phyloP scores from a whole-genome alignment of 2,888 invertebrate genomes.

The Cephus rjabovi region DNA sequence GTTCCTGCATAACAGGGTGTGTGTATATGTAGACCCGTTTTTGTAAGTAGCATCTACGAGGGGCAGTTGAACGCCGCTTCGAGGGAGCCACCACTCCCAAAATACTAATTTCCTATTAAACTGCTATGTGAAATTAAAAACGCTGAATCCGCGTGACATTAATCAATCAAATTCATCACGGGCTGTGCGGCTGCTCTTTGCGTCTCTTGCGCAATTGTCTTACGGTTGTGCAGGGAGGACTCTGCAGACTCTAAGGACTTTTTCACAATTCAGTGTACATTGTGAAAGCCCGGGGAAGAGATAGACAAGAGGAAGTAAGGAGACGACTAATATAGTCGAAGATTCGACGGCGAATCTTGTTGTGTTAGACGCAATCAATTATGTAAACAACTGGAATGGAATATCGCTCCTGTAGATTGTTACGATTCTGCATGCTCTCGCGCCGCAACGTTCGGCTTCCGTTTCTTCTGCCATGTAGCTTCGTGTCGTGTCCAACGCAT shows the following conservation, averaged over 20 bases:
- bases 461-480: too few relatives aligned
- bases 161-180: conserved; percentile 55
- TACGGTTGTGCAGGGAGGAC: conserved; percentile 28
- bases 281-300: conserved; percentile 15
- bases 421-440: too few relatives aligned
- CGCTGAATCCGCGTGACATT: conserved; percentile 43
- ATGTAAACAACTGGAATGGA: conserved; percentile 45
- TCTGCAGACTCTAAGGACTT: too few relatives aligned
- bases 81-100: too few relatives aligned
- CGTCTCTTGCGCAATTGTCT: conserved; percentile 55
- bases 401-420: too few relatives aligned
- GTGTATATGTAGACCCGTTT: too few relatives aligned
- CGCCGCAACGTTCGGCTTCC: too few relatives aligned
- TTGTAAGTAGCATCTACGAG: too few relatives aligned
- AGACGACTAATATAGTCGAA: neutral
- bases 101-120: too few relatives aligned
- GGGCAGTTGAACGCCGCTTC: too few relatives aligned
- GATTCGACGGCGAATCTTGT: neutral
- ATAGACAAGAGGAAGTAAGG: conserved; percentile 10
- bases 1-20: too few relatives aligned
- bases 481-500: too few relatives aligned
- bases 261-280: neutral
- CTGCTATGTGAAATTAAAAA: conserved; percentile 60
- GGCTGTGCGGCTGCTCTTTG: conserved; percentile 40
- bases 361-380: conserved; percentile 53